phyloP scores from a whole-genome alignment of 30 jellyfish, hydroid and myxozoan species.

The Pseudorhiza aurosa region DNA sequence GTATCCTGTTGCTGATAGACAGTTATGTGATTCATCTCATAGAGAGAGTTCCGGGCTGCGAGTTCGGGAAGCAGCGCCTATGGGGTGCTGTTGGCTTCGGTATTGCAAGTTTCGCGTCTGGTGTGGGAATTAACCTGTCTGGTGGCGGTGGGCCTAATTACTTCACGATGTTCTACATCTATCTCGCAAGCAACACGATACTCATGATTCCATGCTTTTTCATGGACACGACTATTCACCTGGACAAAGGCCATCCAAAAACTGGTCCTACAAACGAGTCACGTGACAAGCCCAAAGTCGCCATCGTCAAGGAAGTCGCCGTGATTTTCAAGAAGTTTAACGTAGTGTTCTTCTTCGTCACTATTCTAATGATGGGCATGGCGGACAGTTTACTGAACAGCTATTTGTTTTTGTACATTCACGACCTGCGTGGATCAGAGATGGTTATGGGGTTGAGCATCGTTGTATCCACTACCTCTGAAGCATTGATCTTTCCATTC shows the following conservation, averaged over 20 bases:
- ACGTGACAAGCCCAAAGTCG: neutral
- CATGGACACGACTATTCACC: neutral
- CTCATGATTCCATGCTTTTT: slow-evolving; percentile 26
- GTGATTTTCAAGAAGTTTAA: slow-evolving; percentile 33
- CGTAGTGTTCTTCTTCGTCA: slow-evolving; percentile 54
- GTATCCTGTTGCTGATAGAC: slow-evolving; percentile 63
- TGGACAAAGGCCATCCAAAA: neutral
- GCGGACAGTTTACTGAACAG: slow-evolving; percentile 55
- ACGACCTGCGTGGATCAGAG: slow-evolving; percentile 59
- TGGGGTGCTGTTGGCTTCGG: slow-evolving; percentile 89
- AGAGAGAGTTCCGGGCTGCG: slow-evolving; percentile 7
- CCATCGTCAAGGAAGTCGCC: slow-evolving; percentile 5
- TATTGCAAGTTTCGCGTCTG: slow-evolving; percentile 59
- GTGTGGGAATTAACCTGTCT: slow-evolving; percentile 50
- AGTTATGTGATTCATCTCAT: slow-evolving; percentile 29
- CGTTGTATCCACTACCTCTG: slow-evolving; percentile 63
- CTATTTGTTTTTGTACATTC: slow-evolving; percentile 54
- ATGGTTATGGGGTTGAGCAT: slow-evolving; percentile 71
- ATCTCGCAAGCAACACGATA: slow-evolving; percentile 21
- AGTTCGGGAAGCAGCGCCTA: slow-evolving; percentile 66
- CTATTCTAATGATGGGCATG: slow-evolving; percentile 60
- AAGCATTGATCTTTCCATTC: slow-evolving; percentile 52
- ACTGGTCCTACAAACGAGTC: neutral
- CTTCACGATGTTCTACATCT: slow-evolving; percentile 45
- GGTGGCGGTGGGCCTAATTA: slow-evolving; percentile 43